Evolutionary conservation across 2,797 vertebrate genomes (phyloP).

Genomic region (Fratercula arctica): DNA sequence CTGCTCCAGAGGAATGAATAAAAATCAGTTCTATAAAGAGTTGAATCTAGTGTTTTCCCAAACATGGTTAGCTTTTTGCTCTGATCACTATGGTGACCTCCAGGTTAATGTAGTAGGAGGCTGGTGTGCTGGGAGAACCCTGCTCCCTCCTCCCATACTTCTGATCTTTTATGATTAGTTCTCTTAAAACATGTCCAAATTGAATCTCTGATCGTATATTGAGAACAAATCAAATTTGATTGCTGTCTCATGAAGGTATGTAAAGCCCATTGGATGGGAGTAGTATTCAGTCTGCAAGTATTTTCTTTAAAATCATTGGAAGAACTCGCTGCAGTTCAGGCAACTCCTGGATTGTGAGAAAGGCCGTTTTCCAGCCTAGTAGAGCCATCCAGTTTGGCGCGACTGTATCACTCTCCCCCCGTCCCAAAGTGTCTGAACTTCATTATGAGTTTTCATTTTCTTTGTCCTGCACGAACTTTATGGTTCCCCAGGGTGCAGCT

Average conservation of each 20-base stretch:
- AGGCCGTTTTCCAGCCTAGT: slow-evolving; percentile 13
- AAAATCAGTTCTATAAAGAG: neutral
- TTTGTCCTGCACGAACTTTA: slow-evolving; percentile 46
- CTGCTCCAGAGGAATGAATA: neutral
- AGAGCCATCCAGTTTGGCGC: slow-evolving; percentile 50
- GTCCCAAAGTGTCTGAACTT: slow-evolving; percentile 42
- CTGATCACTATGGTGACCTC: neutral
- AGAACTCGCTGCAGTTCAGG: neutral
- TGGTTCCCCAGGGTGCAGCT: slow-evolving; percentile 59
- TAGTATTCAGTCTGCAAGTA: slow-evolving; percentile 32
- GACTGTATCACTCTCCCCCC: neutral
- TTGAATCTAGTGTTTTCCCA: neutral
- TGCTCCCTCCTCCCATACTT: neutral
- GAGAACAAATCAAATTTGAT: slow-evolving; percentile 59
- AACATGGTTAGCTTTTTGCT: neutral
- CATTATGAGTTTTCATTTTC: slow-evolving; percentile 48
- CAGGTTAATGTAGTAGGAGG: neutral
- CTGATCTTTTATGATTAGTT: neutral
- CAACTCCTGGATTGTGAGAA: slow-evolving; percentile 15
- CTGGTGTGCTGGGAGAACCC: neutral
- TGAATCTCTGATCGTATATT: neutral
- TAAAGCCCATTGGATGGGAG: slow-evolving; percentile 40
- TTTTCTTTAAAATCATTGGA: slow-evolving; percentile 51
- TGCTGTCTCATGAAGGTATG: slow-evolving; percentile 53
- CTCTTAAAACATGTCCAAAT: neutral